Percentiles rank a stretch among this genome's conserved stretches.
Conservation (phyloP, 2,113 vertebrate species). For the Odocoileus hemionus region DNA sequence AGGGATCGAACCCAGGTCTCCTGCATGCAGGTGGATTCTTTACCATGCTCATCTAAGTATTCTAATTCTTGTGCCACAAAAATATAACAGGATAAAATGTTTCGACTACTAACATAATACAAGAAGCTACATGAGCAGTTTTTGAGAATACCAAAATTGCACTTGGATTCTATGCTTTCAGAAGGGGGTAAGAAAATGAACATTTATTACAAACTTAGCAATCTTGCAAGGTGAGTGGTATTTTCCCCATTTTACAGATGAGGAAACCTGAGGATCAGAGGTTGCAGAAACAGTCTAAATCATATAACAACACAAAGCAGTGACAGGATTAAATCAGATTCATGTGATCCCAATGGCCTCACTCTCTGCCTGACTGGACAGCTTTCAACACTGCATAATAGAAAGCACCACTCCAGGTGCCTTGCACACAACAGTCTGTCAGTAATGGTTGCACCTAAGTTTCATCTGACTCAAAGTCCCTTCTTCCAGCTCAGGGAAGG, state of each 20-base stretch:
- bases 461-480: background rate
- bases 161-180: background rate
- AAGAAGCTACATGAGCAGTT: background rate
- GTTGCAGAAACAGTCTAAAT: background rate
- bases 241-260: background rate
- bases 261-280: background rate
- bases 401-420: background rate
- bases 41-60: background rate
- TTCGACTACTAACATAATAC: background rate
- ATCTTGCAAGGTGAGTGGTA: background rate
- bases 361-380: background rate
- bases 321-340: background rate
- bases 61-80: slow-evolving; percentile 21
- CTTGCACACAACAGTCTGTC: background rate
- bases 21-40: background rate
- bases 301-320: background rate
- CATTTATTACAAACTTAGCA: background rate
- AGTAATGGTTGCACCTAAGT: background rate
- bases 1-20: background rate
- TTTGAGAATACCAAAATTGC: background rate
- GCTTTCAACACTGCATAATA: background rate
- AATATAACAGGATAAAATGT: background rate
- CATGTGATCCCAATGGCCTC: background rate
- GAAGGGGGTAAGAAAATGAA: background rate
- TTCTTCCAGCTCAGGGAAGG: background rate